These are phyloP conservation scores for Trissolcus japonicus DNA, from an alignment of 2,888 invertebrate species.

Conservation along the genomic window DNA sequence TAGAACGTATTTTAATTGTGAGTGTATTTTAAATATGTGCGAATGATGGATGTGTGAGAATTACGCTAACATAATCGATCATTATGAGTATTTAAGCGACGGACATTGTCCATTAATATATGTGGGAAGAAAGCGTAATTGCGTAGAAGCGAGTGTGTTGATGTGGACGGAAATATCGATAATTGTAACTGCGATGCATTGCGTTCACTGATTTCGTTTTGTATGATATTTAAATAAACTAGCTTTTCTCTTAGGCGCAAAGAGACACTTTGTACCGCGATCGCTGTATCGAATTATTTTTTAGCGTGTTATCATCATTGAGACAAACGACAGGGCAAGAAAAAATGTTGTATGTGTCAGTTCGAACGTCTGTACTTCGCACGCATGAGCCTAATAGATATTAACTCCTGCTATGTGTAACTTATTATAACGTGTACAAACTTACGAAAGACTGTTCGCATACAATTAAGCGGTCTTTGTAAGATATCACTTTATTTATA, in stretches of 20 bases:
- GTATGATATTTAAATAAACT: slow-evolving; percentile 58
- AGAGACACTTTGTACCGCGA: slow-evolving; percentile 65
- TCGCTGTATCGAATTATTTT: slow-evolving; percentile 60
- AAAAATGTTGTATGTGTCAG: slow-evolving; percentile 64
- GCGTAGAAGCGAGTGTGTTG: slow-evolving; percentile 44
- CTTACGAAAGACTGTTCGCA: slow-evolving; percentile 71
- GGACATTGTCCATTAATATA: slow-evolving; percentile 37
- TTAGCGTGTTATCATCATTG: slow-evolving; percentile 60
- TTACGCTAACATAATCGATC: background rate
- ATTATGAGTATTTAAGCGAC: slow-evolving; percentile 7
- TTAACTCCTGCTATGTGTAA: slow-evolving; percentile 70
- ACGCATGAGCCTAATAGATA: slow-evolving; percentile 68
- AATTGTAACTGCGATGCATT: slow-evolving; percentile 51
- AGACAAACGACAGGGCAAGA: slow-evolving; percentile 36
- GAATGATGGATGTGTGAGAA: slow-evolving; percentile 8
- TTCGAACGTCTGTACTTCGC: slow-evolving; percentile 65
- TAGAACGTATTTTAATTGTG: slow-evolving; percentile 61
- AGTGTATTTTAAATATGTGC: slow-evolving; percentile 54
- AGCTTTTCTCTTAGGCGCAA: slow-evolving; percentile 61
- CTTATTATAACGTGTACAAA: slow-evolving; percentile 72
- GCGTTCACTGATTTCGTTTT: slow-evolving; percentile 59
- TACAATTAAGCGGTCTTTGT: slow-evolving; percentile 70
- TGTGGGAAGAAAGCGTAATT: slow-evolving; percentile 23
- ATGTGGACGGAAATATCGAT: slow-evolving; percentile 56
- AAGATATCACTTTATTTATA: slow-evolving; percentile 73